Evolutionary conservation across 2,888 invertebrate species (phyloP), one percentile per base, ranked within the genome.

Genomic region (Cryptocephalus moraei): DNA sequence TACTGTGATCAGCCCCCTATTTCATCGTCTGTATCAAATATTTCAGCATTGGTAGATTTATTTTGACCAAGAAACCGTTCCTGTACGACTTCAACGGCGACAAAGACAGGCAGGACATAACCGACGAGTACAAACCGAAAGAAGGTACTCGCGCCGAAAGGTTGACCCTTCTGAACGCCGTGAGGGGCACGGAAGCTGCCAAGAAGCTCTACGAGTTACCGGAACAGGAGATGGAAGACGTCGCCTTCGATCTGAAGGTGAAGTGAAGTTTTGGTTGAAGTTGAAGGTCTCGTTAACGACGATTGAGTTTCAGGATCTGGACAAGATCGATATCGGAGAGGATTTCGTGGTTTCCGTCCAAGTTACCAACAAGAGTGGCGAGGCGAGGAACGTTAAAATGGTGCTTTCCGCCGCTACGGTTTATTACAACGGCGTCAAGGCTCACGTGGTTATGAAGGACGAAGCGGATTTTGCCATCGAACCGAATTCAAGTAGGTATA

Each of bases 121-220:
- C 82, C 0, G 57, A 67, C 0, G 70, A 78, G 51, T 89, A 88
- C 71, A 89, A 89, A 68, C 75, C 79, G 43, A 72, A 73, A 45
- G 88, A 89, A 71, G 86, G 86, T 10, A 77, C 82, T 0, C 75
- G 80, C 10, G 84, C 79, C 0, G 89, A 91, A 67, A 72, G 90
- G 8, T 67, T 86, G 50, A 79, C 86, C 1, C 73, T 90, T 32
- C 79, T 81, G 69, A 85, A 86, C 62, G 90, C 88, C 1, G 84
- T 86, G 0, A 71, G 85, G 10, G 79, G 50, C 9, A 51, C 49
- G 4, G 52, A 50, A 31, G 48, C 49, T 13, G 50, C 51, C 8
- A 52, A 49, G 38, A 39, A 41, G 38, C 47, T 58, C 43, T 57
- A 56, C 31, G 55, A 53, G 1, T 67, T 83, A n/a, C 77, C 78